These are phyloP conservation scores for Anomalospiza imberbis DNA, from an alignment of 2,797 vertebrate genomes.

Conservation along the genomic window DNA sequence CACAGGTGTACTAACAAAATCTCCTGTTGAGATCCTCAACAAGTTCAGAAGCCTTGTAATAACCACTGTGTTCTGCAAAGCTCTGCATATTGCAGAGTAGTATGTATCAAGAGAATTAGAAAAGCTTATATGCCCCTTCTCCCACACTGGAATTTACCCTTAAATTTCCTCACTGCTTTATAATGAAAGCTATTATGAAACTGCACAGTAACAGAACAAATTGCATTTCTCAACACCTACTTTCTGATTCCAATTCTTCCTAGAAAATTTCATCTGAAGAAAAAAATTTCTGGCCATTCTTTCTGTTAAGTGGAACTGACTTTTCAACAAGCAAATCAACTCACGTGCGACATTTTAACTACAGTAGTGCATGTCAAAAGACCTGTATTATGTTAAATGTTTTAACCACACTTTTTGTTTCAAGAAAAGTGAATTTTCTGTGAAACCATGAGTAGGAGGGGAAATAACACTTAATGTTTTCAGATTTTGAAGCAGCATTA, in stretches of 20 bases:
- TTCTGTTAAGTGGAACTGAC: background rate
- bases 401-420: constrained; percentile 6
- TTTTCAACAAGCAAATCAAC: constrained; percentile 11
- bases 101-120: background rate
- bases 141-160: constrained; percentile 55
- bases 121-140: constrained; percentile 12
- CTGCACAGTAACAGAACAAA: constrained; percentile 31
- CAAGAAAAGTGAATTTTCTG: constrained; percentile 1
- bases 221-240: constrained; percentile 58
- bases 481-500: constrained; percentile 26
- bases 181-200: constrained; percentile 56
- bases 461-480: constrained; percentile 44
- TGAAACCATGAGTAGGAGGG: constrained; percentile 48
- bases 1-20: background rate
- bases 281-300: constrained; percentile 14
- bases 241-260: constrained; percentile 34
- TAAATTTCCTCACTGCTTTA: constrained; percentile 29
- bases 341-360: constrained; percentile 1
- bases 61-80: background rate
- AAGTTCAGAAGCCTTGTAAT: background rate
- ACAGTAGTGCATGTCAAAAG: background rate
- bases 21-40: background rate
- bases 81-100: background rate
- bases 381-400: background rate
- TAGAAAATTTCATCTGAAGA: constrained; percentile 41